phyloP scores from a whole-genome alignment of 2,888 invertebrate species.

The Drosophila niveifrons region DNA sequence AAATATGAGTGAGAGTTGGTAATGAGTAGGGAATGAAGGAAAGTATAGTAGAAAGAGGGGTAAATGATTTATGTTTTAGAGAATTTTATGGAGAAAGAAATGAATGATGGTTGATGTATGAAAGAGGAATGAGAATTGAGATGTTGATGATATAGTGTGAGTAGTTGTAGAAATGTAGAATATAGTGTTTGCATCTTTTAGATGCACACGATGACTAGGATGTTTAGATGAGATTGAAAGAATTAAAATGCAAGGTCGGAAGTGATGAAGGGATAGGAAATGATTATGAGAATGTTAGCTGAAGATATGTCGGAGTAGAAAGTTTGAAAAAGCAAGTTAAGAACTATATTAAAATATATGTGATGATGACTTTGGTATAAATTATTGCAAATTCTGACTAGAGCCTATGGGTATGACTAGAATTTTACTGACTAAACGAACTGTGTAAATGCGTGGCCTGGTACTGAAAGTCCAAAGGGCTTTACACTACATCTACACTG shows the following conservation, averaged over 20 bases:
- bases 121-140: neutral
- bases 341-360: conserved; percentile 6
- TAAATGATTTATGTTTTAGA: neutral
- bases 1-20: conserved; percentile 13
- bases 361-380: conserved; percentile 31
- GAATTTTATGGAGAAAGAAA: neutral
- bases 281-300: neutral
- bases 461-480: conserved; percentile 20
- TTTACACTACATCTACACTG: conserved; percentile 33
- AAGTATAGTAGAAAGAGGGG: conserved; percentile 9
- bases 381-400: conserved; percentile 53
- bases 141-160: neutral
- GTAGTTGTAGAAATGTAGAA: neutral
- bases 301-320: neutral
- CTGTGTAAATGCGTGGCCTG: conserved; percentile 51
- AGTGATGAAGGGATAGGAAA: neutral
- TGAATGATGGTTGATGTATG: neutral
- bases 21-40: neutral
- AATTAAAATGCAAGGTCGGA: neutral
- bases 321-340: no score
- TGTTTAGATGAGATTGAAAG: neutral
- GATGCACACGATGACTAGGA: neutral
- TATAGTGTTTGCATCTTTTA: neutral
- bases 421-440: conserved; percentile 53
- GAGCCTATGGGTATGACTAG: conserved; percentile 45